Percentiles rank a stretch among this genome's conserved stretches.
Conservation (phyloP, 2,888 invertebrate species). For the Idaea biselata region DNA sequence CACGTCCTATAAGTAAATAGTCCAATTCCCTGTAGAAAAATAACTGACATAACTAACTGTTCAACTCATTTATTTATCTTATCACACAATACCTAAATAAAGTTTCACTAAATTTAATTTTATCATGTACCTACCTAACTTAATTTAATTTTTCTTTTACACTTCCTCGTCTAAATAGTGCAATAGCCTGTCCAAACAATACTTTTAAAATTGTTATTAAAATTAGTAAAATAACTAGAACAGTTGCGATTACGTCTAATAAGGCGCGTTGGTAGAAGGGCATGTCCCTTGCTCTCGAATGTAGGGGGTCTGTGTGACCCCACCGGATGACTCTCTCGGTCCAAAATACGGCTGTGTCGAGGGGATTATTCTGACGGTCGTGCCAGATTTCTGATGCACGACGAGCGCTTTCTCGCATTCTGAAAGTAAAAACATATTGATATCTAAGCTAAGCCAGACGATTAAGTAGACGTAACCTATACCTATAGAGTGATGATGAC, state of each 20-base stretch:
- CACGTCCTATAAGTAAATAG: too few relatives aligned
- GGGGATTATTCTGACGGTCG: conserved; percentile 71
- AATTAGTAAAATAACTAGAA: conserved; percentile 38
- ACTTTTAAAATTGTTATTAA: conserved; percentile 42
- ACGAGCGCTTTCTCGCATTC: conserved; percentile 65
- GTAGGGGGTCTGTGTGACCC: conserved; percentile 55
- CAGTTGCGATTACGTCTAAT: conserved; percentile 57
- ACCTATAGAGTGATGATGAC: too few relatives aligned
- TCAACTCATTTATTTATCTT: too few relatives aligned
- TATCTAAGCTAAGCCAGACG: neutral
- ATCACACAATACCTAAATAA: too few relatives aligned
- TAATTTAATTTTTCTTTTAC: conserved; percentile 64
- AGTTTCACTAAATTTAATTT: too few relatives aligned
- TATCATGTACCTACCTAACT: conserved; percentile 19
- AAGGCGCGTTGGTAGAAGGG: conserved; percentile 53
- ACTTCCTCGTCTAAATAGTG: conserved; percentile 40
- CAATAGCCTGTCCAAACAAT: conserved; percentile 41
- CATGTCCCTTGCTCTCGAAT: conserved; percentile 54
- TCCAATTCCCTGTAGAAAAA: too few relatives aligned
- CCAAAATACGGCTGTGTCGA: conserved; percentile 81
- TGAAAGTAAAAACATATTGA: conserved; percentile 37
- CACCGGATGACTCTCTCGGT: conserved; percentile 77
- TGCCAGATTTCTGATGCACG: conserved; percentile 74
- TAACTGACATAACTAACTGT: too few relatives aligned
- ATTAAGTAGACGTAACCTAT: too few relatives aligned